These are phyloP conservation scores for Cerastis leucographa DNA, from an alignment of 2,888 invertebrate genomes.

Conservation along the genomic window DNA sequence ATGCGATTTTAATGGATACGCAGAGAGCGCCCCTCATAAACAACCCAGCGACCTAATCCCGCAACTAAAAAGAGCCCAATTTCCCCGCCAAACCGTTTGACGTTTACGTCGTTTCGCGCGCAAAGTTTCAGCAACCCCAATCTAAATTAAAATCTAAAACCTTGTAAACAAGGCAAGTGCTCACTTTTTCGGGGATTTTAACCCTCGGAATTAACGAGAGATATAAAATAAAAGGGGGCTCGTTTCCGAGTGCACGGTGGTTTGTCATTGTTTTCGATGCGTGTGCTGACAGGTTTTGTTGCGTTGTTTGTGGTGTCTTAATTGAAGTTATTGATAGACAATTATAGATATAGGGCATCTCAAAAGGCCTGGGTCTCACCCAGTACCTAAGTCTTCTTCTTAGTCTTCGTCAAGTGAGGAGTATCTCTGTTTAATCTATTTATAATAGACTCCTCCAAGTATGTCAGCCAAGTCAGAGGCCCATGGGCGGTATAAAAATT, in stretches of 20 bases:
- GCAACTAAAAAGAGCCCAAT: conserved; percentile 73
- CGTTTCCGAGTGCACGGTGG: conserved; percentile 75
- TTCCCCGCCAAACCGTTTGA: conserved; percentile 70
- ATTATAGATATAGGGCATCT: background rate
- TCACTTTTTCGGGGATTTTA: conserved; percentile 91
- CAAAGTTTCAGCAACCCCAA: conserved; percentile 83
- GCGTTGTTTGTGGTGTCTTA: conserved; percentile 31
- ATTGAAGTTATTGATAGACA: conserved; percentile 6
- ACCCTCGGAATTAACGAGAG: conserved; percentile 90
- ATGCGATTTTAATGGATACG: conserved; percentile 90
- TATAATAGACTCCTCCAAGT: background rate
- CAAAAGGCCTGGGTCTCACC: background rate
- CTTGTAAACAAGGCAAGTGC: conserved; percentile 92
- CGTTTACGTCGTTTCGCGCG: conserved; percentile 80
- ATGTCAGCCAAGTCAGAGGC: too few species aligned
- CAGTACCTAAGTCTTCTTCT: background rate
- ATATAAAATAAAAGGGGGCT: conserved; percentile 82
- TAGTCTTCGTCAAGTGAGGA: background rate
- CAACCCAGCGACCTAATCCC: conserved; percentile 70
- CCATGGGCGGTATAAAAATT: too few species aligned
- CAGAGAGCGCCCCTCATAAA: conserved; percentile 73
- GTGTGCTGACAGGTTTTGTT: conserved; percentile 64
- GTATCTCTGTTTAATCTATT: background rate
- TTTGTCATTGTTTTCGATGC: conserved; percentile 74
- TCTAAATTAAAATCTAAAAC: conserved; percentile 92